Conservation (phyloP, 1,140 invertebrate genomes). For the Eupristina koningsbergeri region DNA sequence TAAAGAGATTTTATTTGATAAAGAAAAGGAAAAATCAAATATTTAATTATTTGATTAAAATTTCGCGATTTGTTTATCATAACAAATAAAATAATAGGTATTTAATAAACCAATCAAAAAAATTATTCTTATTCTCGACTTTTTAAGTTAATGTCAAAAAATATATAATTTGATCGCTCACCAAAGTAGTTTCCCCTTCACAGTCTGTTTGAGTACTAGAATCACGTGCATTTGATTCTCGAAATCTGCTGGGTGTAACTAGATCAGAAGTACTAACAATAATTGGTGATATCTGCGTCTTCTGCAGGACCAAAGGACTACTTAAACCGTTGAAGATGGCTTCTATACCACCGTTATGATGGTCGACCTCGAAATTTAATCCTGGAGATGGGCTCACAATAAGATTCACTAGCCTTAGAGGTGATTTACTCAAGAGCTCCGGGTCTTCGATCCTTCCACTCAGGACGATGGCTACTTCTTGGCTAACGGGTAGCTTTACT, state of each 20-base stretch:
- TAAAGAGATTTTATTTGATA: too few relatives aligned
- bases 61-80: too few relatives aligned
- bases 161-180: not conserved
- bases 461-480: slow-evolving; percentile 68
- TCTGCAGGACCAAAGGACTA: slow-evolving; percentile 36
- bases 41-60: too few relatives aligned
- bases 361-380: slow-evolving; percentile 36
- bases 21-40: too few relatives aligned
- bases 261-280: slow-evolving; percentile 72
- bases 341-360: slow-evolving; percentile 59
- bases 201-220: slow-evolving; percentile 80
- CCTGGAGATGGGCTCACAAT: slow-evolving; percentile 59
- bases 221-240: slow-evolving; percentile 74
- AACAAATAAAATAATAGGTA: too few relatives aligned
- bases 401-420: slow-evolving; percentile 65
- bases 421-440: slow-evolving; percentile 59
- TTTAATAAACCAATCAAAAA: too few relatives aligned
- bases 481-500: slow-evolving; percentile 63
- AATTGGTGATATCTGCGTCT: slow-evolving; percentile 52
- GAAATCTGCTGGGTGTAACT: slow-evolving; percentile 78
- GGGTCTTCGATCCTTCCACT: slow-evolving; percentile 65
- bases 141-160: too few relatives aligned
- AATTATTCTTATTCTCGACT: too few relatives aligned
- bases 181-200: slow-evolving; percentile 57
- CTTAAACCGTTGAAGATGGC: slow-evolving; percentile 57